A percentile compares a stretch with the other conserved stretches of the same genome.
phyloP scores from a whole-genome alignment of 1,140 invertebrate genomes.

The Thaumetopoea pityocampa region DNA sequence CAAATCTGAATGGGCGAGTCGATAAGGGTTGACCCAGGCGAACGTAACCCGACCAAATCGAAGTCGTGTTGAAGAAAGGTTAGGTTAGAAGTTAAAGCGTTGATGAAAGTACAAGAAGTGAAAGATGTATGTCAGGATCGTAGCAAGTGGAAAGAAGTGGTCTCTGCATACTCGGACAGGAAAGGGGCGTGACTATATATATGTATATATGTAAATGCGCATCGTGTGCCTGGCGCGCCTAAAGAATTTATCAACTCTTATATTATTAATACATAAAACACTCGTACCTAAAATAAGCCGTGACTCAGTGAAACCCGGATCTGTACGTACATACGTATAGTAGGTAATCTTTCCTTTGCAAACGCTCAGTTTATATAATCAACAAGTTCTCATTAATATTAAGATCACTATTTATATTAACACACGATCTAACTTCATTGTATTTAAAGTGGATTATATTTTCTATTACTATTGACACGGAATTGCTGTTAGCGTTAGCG shows the following conservation, averaged over 20 bases:
- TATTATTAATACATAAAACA: conserved; percentile 17
- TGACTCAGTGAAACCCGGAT: conserved; percentile 52
- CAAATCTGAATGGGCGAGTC: too few relatives aligned
- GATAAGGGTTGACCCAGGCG: too few relatives aligned
- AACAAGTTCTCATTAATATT: conserved; percentile 26
- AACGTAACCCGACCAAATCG: too few relatives aligned
- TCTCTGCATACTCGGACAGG: too few relatives aligned
- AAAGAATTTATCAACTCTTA: conserved; percentile 21
- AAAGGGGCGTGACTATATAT: too few relatives aligned
- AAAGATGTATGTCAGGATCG: too few relatives aligned
- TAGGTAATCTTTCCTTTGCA: conserved; percentile 39
- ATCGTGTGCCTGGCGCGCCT: background rate
- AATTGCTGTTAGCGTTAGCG: background rate
- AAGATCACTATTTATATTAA: conserved; percentile 17
- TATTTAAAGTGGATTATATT: conserved; percentile 6
- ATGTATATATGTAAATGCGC: too few relatives aligned
- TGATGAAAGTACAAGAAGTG: too few relatives aligned
- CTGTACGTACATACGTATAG: conserved; percentile 35
- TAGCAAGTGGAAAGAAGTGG: too few relatives aligned
- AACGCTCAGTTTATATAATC: conserved; percentile 33
- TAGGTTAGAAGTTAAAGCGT: too few relatives aligned
- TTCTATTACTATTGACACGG: background rate
- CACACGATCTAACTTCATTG: conserved; percentile 3
- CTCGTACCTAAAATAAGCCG: conserved; percentile 24
- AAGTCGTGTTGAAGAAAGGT: too few relatives aligned